These are phyloP conservation scores for Takifugu flavidus DNA, from an alignment of 2,113 vertebrate genomes.

Conservation along the genomic window DNA sequence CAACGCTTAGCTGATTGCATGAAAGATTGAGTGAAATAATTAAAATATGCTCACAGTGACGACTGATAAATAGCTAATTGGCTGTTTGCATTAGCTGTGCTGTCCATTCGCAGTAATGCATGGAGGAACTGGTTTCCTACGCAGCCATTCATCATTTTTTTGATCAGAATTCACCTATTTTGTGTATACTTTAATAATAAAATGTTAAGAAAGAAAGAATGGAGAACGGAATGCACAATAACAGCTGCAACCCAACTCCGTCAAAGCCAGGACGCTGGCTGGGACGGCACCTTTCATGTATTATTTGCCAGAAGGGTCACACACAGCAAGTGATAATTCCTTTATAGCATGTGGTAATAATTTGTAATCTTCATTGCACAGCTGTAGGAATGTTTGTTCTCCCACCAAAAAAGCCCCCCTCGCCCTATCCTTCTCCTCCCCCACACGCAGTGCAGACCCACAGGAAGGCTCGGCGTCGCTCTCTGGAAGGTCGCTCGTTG, in stretches of 20 bases:
- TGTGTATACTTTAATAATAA: not conserved
- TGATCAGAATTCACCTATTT: too few species aligned
- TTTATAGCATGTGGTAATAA: conserved; percentile 44
- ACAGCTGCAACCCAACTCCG: conserved; percentile 7
- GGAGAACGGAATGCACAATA: not conserved
- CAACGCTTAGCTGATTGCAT: conserved; percentile 14
- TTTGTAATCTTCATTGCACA: conserved; percentile 52
- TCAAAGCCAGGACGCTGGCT: conserved; percentile 20
- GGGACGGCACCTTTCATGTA: conserved; percentile 41
- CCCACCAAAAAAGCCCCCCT: conserved; percentile 14
- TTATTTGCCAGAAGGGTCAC: conserved; percentile 29
- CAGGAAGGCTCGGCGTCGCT: not conserved
- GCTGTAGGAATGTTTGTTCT: conserved; percentile 31
- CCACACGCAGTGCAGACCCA: conserved; percentile 14
- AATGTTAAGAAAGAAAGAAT: conserved; percentile 1
- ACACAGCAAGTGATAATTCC: conserved; percentile 46
- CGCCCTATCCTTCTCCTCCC: not conserved
- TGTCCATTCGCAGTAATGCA: conserved; percentile 4
- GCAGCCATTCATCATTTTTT: not conserved
- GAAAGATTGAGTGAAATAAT: conserved; percentile 11
- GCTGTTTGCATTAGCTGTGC: not conserved
- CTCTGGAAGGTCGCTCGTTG: not conserved
- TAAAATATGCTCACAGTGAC: conserved; percentile 27
- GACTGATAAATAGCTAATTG: conserved; percentile 11
- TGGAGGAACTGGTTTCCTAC: not conserved